Evolutionary conservation across 2,797 vertebrate species (phyloP).

Genomic region (Valencia hispanica): DNA sequence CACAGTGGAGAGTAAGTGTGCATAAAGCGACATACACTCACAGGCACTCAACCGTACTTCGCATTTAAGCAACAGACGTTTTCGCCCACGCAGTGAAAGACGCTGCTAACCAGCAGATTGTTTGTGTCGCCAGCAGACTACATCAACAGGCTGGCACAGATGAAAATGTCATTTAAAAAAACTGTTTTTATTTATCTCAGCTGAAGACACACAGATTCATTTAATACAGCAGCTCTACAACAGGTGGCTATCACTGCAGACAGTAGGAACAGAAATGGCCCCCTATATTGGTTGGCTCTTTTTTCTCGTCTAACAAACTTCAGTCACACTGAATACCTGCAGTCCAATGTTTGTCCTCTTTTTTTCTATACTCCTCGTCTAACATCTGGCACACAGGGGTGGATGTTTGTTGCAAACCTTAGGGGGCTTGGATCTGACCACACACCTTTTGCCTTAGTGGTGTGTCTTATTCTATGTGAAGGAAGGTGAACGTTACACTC

Average conservation of each 20-base stretch:
- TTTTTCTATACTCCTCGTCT: constrained; percentile 13
- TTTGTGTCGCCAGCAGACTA: constrained; percentile 28
- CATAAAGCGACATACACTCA: constrained; percentile 21
- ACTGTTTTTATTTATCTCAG: constrained; percentile 18
- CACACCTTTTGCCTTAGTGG: too few species aligned
- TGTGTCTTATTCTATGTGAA: too few species aligned
- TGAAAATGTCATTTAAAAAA: constrained; percentile 22
- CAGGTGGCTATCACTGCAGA: constrained; percentile 44
- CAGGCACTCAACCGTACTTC: constrained; percentile 9
- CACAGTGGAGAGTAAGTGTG: constrained; percentile 90
- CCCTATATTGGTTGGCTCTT: constrained; percentile 55
- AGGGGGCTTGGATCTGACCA: too few species aligned
- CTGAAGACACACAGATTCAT: background rate
- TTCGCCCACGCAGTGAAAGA: constrained; percentile 8
- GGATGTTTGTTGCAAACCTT: too few species aligned
- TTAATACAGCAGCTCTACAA: constrained; percentile 33
- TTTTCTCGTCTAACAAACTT: constrained; percentile 3
- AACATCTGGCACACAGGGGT: constrained; percentile 16
- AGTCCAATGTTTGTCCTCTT: constrained; percentile 12
- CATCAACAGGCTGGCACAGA: constrained; percentile 32
- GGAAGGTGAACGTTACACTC: too few species aligned
- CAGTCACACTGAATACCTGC: constrained; percentile 30
- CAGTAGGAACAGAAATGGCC: constrained; percentile 48
- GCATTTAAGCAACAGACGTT: constrained; percentile 12
- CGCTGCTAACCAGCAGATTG: constrained; percentile 28